phyloP scores from a whole-genome alignment of 2,888 invertebrate genomes.

The Euplexia lucipara region DNA sequence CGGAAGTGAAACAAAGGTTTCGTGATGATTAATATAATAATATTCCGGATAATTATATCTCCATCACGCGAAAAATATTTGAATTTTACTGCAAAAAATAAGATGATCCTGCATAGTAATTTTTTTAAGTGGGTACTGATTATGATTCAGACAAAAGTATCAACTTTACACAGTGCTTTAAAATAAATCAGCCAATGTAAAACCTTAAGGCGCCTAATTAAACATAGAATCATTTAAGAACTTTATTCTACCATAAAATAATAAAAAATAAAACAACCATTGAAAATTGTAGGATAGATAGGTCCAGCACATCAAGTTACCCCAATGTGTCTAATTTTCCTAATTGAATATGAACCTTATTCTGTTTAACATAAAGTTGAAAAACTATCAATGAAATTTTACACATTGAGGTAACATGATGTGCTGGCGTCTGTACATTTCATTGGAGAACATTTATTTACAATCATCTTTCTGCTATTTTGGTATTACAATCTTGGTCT shows the following conservation, averaged over 20 bases:
- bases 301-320: too few relatives aligned
- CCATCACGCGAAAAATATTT: slow-evolving; percentile 11
- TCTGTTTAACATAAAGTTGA: slow-evolving; percentile 2
- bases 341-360: too few relatives aligned
- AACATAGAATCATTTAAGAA: neutral
- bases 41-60: slow-evolving; percentile 20
- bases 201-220: too few relatives aligned
- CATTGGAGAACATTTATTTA: too few relatives aligned
- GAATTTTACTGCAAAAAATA: neutral
- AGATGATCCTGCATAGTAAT: neutral
- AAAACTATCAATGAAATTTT: too few relatives aligned
- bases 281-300: too few relatives aligned
- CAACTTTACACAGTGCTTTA: neutral
- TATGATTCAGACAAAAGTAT: slow-evolving; percentile 6
- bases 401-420: too few relatives aligned
- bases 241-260: slow-evolving; percentile 16
- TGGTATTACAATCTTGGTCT: too few relatives aligned
- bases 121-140: slow-evolving; percentile 1
- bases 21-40: slow-evolving; percentile 24
- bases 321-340: too few relatives aligned
- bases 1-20: slow-evolving; percentile 28
- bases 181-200: slow-evolving; percentile 9
- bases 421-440: too few relatives aligned
- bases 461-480: too few relatives aligned
- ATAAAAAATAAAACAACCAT: too few relatives aligned